Evolutionary conservation across 1,140 invertebrate genomes (phyloP).

Genomic region (Papilio polytes): DNA sequence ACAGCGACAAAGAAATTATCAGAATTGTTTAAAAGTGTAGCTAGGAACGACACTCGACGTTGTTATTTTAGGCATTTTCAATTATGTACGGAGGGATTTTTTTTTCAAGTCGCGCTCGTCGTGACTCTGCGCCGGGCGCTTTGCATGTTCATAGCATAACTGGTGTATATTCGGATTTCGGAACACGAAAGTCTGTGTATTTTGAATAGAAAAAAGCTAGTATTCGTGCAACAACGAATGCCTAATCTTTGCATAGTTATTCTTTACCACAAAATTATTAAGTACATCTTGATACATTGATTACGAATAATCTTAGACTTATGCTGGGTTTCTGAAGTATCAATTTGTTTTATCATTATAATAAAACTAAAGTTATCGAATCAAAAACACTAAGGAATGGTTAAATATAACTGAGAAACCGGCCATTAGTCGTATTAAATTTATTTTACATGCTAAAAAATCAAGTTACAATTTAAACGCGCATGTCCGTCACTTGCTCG

Average conservation of each 20-base stretch:
- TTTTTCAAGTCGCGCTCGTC: conserved; percentile 44
- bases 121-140: conserved; percentile 49
- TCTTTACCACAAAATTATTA: background rate
- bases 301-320: no score
- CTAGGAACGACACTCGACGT: conserved; percentile 46
- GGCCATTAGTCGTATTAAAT: no score
- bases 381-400: no score
- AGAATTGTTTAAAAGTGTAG: conserved; percentile 55
- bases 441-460: no score
- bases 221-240: background rate
- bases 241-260: background rate
- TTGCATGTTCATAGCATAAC: background rate
- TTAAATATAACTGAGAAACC: no score
- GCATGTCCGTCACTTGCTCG: background rate
- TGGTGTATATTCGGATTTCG: background rate
- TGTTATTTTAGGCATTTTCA: conserved; percentile 72
- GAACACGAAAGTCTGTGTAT: conserved; percentile 15
- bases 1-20: conserved; percentile 54
- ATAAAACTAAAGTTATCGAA: no score
- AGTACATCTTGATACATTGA: no score
- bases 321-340: no score
- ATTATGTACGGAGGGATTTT: conserved; percentile 55
- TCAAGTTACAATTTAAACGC: no score
- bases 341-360: no score
- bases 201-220: conserved; percentile 20